Conservation (phyloP, 2,888 invertebrate species). For the Napeogenes sylphis region DNA sequence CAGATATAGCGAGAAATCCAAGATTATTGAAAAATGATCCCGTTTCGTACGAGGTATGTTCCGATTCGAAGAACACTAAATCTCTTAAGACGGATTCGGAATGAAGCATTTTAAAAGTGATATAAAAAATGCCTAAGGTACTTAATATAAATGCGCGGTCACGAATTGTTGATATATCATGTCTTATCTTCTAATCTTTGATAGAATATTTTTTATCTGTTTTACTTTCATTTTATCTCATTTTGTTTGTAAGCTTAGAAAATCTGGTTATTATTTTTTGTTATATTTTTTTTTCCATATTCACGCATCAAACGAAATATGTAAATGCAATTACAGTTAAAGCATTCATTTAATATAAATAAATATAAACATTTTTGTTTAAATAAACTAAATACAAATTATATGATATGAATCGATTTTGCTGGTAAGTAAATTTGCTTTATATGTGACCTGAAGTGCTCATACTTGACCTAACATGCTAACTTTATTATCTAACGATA, state of each 20-base stretch:
- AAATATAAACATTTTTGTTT: too few relatives aligned
- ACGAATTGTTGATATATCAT: not conserved
- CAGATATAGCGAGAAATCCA: slow-evolving; percentile 41
- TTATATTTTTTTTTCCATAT: too few relatives aligned
- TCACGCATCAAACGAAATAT: too few relatives aligned
- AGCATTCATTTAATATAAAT: too few relatives aligned
- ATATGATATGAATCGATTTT: too few relatives aligned
- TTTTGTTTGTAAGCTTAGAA: too few relatives aligned
- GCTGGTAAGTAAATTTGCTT: slow-evolving; percentile 21
- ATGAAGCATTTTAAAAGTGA: slow-evolving; percentile 40
- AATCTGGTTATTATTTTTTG: too few relatives aligned
- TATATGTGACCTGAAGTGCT: slow-evolving; percentile 16
- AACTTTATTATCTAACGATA: slow-evolving; percentile 49
- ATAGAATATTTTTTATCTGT: not conserved
- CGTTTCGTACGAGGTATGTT: slow-evolving; percentile 44
- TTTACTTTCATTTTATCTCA: too few relatives aligned
- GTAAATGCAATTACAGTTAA: too few relatives aligned
- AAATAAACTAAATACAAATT: too few relatives aligned
- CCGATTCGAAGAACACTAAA: slow-evolving; percentile 49
- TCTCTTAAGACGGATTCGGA: slow-evolving; percentile 41
- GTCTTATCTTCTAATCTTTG: not conserved
- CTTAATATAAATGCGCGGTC: not conserved
- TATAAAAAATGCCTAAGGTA: slow-evolving; percentile 33
- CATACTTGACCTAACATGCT: slow-evolving; percentile 37
- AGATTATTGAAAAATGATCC: slow-evolving; percentile 64